Evolutionary conservation across 2,113 vertebrate species (phyloP).

Genomic region (Larimichthys polyactis): DNA sequence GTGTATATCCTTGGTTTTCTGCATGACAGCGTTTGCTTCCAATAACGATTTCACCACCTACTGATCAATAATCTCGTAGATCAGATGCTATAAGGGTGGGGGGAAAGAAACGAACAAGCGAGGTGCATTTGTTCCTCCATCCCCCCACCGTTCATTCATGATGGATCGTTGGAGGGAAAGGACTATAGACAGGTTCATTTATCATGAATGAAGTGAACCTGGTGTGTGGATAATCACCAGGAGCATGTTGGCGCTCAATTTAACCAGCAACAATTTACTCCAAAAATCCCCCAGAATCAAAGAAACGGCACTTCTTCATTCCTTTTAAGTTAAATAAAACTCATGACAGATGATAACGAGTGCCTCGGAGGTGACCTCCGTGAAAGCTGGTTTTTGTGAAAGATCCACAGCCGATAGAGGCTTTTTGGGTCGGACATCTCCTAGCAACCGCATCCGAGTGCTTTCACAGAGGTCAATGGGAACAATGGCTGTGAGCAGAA

Average conservation of each 20-base stretch:
- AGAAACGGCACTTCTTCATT: background rate
- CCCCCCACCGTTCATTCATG: background rate
- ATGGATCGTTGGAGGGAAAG: conserved; percentile 19
- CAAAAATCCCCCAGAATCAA: background rate
- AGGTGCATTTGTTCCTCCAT: background rate
- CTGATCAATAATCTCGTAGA: conserved; percentile 26
- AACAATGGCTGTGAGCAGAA: background rate
- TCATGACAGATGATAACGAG: background rate
- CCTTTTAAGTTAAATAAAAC: background rate
- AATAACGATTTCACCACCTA: conserved; percentile 1
- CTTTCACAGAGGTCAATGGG: background rate
- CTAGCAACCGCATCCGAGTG: background rate
- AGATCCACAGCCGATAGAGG: background rate
- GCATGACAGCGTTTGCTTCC: conserved; percentile 4
- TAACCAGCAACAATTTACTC: too few species aligned
- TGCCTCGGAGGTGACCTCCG: background rate
- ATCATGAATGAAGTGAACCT: conserved; percentile 13
- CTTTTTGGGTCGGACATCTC: background rate
- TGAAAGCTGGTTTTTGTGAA: too few species aligned
- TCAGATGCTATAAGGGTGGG: background rate
- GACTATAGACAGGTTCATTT: conserved; percentile 23
- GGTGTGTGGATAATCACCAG: conserved; percentile 2
- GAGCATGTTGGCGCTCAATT: background rate
- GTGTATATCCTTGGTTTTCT: background rate
- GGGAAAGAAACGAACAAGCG: background rate